These are phyloP conservation scores for Hipposideros larvatus DNA, from an alignment of 2,797 vertebrate genomes.

Conservation along the genomic window DNA sequence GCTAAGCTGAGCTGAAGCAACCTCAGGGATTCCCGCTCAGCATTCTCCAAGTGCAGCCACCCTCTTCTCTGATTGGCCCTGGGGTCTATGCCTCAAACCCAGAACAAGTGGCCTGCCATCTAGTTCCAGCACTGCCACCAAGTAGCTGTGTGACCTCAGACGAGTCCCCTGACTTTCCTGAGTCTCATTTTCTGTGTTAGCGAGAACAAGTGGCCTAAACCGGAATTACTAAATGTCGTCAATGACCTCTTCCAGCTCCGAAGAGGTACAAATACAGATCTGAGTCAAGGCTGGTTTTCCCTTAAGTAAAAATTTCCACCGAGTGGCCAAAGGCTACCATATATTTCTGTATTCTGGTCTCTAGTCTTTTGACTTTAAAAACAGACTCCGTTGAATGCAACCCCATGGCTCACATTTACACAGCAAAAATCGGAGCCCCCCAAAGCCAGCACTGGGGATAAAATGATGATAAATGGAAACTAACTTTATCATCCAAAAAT, in stretches of 20 bases:
- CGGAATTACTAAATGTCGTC: neutral
- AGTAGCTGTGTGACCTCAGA: neutral
- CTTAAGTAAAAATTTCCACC: neutral
- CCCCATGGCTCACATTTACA: constrained; percentile 33
- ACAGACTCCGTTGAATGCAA: neutral
- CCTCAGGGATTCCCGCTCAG: neutral
- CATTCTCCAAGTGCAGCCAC: neutral
- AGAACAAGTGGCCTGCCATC: neutral
- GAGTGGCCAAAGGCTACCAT: neutral
- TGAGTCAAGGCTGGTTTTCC: neutral
- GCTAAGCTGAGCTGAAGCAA: neutral
- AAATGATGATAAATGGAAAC: constrained; percentile 80
- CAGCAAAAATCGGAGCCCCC: constrained; percentile 41
- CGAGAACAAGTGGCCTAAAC: neutral
- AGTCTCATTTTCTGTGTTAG: constrained; percentile 24
- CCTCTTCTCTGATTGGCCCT: neutral
- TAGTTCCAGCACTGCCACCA: neutral
- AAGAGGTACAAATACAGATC: neutral
- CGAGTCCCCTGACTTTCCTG: neutral
- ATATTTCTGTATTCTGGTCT: neutral
- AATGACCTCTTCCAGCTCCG: neutral
- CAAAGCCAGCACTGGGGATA: constrained; percentile 53
- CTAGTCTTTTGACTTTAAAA: constrained; percentile 34
- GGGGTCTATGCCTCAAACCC: neutral
- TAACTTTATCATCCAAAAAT: constrained; percentile 78